A percentile compares a stretch with the other conserved stretches of the same genome.
These are phyloP conservation scores for Callochromis pleurospilus DNA, from an alignment of 2,113 vertebrate genomes.

Conservation along the genomic window DNA sequence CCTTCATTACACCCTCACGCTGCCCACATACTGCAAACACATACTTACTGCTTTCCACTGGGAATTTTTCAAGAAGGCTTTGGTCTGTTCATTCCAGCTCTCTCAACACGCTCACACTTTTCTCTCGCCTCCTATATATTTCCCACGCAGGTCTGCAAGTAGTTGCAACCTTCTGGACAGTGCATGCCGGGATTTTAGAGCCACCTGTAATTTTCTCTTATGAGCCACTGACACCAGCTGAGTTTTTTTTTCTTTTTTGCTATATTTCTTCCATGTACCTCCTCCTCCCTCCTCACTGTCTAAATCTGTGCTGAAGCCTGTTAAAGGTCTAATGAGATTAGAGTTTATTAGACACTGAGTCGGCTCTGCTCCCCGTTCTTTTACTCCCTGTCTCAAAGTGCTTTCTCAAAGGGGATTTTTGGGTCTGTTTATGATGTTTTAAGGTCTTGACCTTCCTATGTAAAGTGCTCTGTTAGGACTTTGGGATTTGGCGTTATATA, in stretches of 20 bases:
- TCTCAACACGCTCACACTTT: slow-evolving; percentile 23
- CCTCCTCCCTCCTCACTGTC: slow-evolving; percentile 1
- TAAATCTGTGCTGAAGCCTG: slow-evolving; percentile 43
- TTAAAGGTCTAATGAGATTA: slow-evolving; percentile 61
- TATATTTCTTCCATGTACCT: neutral
- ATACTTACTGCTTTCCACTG: slow-evolving; percentile 40
- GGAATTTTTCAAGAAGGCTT: slow-evolving; percentile 23
- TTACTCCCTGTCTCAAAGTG: neutral
- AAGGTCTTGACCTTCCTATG: neutral
- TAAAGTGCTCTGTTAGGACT: neutral
- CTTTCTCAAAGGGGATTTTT: neutral
- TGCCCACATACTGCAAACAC: slow-evolving; percentile 48
- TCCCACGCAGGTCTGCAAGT: slow-evolving; percentile 33
- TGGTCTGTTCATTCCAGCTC: slow-evolving; percentile 20
- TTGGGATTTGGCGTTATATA: neutral
- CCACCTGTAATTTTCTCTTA: slow-evolving; percentile 38
- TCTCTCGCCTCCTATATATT: slow-evolving; percentile 33
- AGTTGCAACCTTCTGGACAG: slow-evolving; percentile 21
- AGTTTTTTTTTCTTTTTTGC: neutral
- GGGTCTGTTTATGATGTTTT: neutral
- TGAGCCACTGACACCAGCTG: slow-evolving; percentile 7
- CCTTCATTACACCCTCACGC: slow-evolving; percentile 64
- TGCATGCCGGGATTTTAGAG: neutral
- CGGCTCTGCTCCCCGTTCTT: slow-evolving; percentile 21
- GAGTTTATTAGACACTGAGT: slow-evolving; percentile 52